phyloP scores from a whole-genome alignment of 2,113 vertebrate genomes.

The Dissostichus mawsoni region DNA sequence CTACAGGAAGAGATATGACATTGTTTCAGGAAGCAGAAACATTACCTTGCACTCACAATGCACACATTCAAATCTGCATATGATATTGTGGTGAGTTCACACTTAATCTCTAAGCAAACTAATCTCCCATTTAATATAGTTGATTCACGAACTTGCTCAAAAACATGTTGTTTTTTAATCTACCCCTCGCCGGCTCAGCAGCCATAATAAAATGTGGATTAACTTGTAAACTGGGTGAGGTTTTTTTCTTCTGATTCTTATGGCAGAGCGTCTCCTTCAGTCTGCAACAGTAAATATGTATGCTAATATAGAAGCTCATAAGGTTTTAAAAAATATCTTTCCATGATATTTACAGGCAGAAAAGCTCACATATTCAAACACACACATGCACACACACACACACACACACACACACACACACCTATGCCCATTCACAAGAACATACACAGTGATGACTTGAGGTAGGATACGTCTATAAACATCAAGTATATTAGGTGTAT shows the following conservation, averaged over 20 bases:
- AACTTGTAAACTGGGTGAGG: constrained; percentile 80
- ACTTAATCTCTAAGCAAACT: constrained; percentile 79
- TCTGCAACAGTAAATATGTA: constrained; percentile 81
- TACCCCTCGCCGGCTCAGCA: constrained; percentile 77
- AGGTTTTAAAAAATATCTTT: constrained; percentile 73
- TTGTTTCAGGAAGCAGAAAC: constrained; percentile 23
- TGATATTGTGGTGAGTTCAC: constrained; percentile 68
- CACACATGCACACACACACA: constrained; percentile 17
- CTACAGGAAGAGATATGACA: constrained; percentile 8
- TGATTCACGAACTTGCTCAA: constrained; percentile 82
- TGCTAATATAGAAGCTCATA: constrained; percentile 80
- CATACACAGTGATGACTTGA: constrained; percentile 43
- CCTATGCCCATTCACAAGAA: too few species aligned
- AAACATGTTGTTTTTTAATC: constrained; percentile 85
- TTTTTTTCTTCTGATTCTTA: constrained; percentile 59
- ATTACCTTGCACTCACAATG: constrained; percentile 15
- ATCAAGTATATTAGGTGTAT: constrained; percentile 24
- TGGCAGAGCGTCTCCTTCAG: constrained; percentile 55
- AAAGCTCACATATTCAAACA: constrained; percentile 44
- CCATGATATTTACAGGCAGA: constrained; percentile 53
- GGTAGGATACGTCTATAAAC: constrained; percentile 47
- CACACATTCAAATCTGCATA: constrained; percentile 63
- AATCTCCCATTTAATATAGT: constrained; percentile 85
- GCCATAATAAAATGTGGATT: constrained; percentile 85
- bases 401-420: background rate